Base-by-base conservation (phyloP, 2,797 vertebrate species). In the Parambassis ranga region DNA sequence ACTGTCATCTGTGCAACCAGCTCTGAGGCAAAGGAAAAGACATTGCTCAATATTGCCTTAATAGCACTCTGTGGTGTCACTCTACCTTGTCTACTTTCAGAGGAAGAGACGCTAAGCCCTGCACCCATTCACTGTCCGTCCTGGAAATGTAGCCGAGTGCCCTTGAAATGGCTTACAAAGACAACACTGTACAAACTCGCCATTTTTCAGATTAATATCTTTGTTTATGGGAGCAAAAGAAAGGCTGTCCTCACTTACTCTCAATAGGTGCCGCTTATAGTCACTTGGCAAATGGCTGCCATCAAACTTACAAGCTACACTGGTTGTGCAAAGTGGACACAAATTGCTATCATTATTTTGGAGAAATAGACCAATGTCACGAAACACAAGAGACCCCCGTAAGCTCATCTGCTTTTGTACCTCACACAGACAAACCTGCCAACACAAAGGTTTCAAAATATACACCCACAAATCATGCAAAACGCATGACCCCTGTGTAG, bases 31-130 rank as follows among this genome's bases (percentile, higher is more conserved):
- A 30, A 48, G 41, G 51, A 39, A 50, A 64, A 31, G 43, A 39
- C 42, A 48, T 72, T 55, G 52, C 38, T 37, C 56, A 67, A 62
- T 59, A 46, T 66, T 68, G 49, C 78, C 51, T 62, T 51, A 75
- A 58, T 56, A 71, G 69, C 70, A 22, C n/a, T 46, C 31, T 64
- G 53, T 73, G 56, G 30, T 44, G 23, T 67, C 49, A 26, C 59
- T 53, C 49, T 68, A 61, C 67, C 63, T 67, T 44, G 36, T 69
- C 52, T 60, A 10, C 57, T 57, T 57, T 26, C 56, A 76, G 77
- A 86, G 81, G 76, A 90, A 86, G 73, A 83, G 63, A 75, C 32
- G 19, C 58, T 65, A 65, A 77, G 76, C 77, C 71, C 65, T 15
- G 42, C 72, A 82, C 82, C 79, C 82, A n/a, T n/a, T 87, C 71